Percentiles rank a stretch among this genome's conserved stretches.
Evolutionary conservation across 2,113 vertebrate genomes (phyloP).

Genomic region (Sander lucioperca): DNA sequence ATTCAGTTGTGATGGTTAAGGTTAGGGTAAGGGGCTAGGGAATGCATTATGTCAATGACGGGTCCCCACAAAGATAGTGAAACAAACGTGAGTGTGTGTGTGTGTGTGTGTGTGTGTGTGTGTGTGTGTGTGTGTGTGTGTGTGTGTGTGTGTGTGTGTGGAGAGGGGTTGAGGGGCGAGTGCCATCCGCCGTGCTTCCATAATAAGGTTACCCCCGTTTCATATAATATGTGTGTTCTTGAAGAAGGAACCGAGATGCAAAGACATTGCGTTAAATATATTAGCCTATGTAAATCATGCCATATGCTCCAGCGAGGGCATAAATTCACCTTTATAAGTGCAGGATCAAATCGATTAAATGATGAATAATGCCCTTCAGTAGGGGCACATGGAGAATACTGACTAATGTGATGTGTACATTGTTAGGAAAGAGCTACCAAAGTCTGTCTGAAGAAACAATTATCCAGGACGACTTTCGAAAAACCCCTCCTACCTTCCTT

Average conservation of each 20-base stretch:
- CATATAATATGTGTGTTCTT: conserved; percentile 21
- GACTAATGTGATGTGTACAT: conserved; percentile 30
- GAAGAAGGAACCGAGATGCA: conserved; percentile 13
- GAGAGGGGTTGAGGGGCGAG: background rate
- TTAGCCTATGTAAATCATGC: conserved; percentile 35
- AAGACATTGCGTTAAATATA: conserved; percentile 29
- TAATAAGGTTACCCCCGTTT: conserved; percentile 32
- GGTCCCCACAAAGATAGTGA: too few relatives aligned
- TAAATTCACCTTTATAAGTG: conserved; percentile 9
- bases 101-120: too few relatives aligned
- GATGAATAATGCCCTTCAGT: conserved; percentile 35
- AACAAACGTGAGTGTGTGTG: too few relatives aligned
- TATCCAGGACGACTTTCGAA: background rate
- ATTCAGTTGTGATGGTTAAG: too few relatives aligned
- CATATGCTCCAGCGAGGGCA: conserved; percentile 21
- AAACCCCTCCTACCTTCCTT: background rate
- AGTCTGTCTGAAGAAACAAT: background rate
- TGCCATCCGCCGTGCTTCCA: background rate
- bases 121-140: too few relatives aligned
- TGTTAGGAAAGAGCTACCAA: conserved; percentile 6
- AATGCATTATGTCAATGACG: too few relatives aligned
- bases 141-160: background rate
- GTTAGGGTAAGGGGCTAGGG: too few relatives aligned
- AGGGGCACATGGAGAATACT: conserved; percentile 18
- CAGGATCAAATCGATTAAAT: conserved; percentile 30